phyloP scores from a whole-genome alignment of 2,888 invertebrate species.

The Acleris holmiana region DNA sequence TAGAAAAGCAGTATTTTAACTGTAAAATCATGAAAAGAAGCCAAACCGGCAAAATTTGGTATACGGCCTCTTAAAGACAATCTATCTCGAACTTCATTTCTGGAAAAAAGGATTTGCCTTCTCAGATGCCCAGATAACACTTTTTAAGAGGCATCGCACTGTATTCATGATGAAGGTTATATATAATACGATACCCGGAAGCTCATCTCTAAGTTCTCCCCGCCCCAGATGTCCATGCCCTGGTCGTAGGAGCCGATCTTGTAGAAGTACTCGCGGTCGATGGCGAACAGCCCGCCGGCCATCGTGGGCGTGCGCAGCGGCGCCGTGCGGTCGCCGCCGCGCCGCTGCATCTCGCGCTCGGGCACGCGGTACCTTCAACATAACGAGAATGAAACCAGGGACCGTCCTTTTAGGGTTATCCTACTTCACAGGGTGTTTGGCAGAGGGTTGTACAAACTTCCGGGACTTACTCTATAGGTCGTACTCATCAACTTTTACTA shows the following conservation, averaged over 20 bases:
- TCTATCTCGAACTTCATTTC: too few relatives aligned
- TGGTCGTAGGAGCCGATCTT: conserved; percentile 99
- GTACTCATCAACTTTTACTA: too few relatives aligned
- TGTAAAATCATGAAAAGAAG: too few relatives aligned
- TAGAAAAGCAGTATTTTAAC: too few relatives aligned
- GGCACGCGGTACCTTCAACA: conserved; percentile 96
- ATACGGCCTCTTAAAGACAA: too few relatives aligned
- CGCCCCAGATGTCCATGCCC: conserved; percentile 99
- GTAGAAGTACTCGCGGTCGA: conserved; percentile 98
- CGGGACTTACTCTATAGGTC: too few relatives aligned
- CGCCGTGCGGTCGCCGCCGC: conserved; percentile 96
- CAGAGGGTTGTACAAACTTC: too few relatives aligned
- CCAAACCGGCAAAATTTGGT: too few relatives aligned
- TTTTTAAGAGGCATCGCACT: background rate
- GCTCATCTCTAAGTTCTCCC: conserved; percentile 97
- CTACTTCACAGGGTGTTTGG: too few relatives aligned
- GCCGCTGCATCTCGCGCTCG: conserved; percentile 96
- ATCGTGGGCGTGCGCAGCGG: conserved; percentile 98
- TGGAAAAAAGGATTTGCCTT: too few relatives aligned
- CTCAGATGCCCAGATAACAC: too few relatives aligned
- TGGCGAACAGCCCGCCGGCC: conserved; percentile 98
- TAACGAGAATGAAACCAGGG: background rate
- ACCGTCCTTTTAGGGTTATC: too few relatives aligned
- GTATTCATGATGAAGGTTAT: background rate
- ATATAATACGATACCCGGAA: conserved; percentile 89